Evolutionary conservation across 1,140 invertebrate genomes (phyloP), one percentile per base, ranked within the genome.

Genomic region (Tenebrio molitor): DNA sequence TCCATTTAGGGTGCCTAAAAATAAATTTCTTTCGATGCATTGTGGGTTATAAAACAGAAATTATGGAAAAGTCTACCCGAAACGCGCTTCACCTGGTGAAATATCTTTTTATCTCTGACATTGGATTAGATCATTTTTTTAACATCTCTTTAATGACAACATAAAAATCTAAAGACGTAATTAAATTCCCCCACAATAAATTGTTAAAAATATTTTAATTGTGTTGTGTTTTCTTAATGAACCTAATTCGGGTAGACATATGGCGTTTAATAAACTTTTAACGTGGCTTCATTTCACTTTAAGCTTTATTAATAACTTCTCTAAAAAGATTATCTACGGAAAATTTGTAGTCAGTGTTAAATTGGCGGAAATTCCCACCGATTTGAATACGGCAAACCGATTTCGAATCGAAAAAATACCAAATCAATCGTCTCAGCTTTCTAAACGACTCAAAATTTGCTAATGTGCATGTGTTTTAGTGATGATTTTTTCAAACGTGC

Each of bases 161-260:
- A 58, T 58, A 58, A 58, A 58, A 58, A 1, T 58, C 29, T 58
- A 29, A 58, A 29, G 29, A 21, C 2, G n/a, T 10, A 25, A 58
- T 58, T 29, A 58, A 53, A 53, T 53, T 25, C 46, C 21, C 17
- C 46, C 23, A 53, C 21, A 53, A 46, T 19, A 46, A 46, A 58
- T 58, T 58, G 10, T 58, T 58, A 58, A 58, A 58, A 58, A 58
- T 58, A 58, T 58, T 29, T 58, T 58, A 29, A 58, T 58, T 58
- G 23, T 58, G 1, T 7, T 25, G 21, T 58, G 50, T 58, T 58
- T 58, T 58, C 23, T 58, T 58, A 58, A 58, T 58, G 23, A 29
- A 58, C 50, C 50, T 58, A 58, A 29, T 33, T 58, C 19, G 23
- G 21, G 50, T 58, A 50, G 12, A 58, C 50, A 25, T 58, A 17